Base-by-base conservation (phyloP, 2,888 invertebrate species). In the Stegophylla sp. region DNA sequence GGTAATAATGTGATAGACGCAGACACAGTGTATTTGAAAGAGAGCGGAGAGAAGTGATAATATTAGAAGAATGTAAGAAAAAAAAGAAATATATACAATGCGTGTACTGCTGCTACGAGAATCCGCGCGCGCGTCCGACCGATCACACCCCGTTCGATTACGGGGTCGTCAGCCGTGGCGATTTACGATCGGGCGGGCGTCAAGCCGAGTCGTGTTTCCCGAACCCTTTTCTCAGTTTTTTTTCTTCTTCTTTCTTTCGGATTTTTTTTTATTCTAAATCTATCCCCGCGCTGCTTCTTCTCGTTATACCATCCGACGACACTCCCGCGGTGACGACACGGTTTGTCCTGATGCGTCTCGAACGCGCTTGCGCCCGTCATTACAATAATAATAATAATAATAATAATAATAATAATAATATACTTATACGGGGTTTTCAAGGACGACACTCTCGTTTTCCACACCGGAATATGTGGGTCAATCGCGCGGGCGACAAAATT, bases 371-470 rank as follows among this genome's bases (percentile, higher is more conserved):
- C n/a, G n/a, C n/a, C n/a, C n/a, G n/a, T n/a, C n/a, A n/a, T n/a
- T n/a, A n/a, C n/a, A n/a, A n/a, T n/a, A n/a, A n/a, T n/a, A n/a
- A n/a, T n/a, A n/a, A n/a, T n/a, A n/a, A n/a, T n/a, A n/a, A n/a
- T n/a, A n/a, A n/a, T n/a, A n/a, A n/a, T n/a, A n/a, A n/a, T n/a
- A n/a, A 48, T n/a, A 26, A 64, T 64, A 64, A n/a, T 64, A 9
- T 28, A 28, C n/a, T 61, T 28, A 51, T 17, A 51, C 51, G 4
- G 17, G 17, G 17, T 48, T 12, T 77, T 67, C 56, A 67, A 67
- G 76, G 66, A 56, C 76, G 41, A 20, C 34, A 77, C 76, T 77
- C 76, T 77, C 76, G 59, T 26, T 77, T 77, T 77, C 26, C 76
- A 66, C 76, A 66, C 26, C 9, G 41, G 34, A 56, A 59, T 53